Evolutionary conservation across 2,888 invertebrate genomes (phyloP).

Genomic region (Pterostichus niger): DNA sequence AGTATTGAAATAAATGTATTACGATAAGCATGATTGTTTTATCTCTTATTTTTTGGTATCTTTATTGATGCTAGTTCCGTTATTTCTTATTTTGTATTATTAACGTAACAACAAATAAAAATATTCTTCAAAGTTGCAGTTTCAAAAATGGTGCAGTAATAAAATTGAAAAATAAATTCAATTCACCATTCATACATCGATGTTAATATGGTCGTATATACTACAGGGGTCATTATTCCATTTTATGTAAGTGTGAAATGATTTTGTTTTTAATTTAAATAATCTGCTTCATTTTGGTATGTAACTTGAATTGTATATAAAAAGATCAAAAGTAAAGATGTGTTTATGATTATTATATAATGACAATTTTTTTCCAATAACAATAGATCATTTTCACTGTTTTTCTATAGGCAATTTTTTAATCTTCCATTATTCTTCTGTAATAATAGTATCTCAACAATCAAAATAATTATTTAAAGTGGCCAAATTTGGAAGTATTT

Average conservation of each 20-base stretch:
- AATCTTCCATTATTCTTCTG: background rate
- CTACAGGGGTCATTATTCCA: background rate
- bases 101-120: background rate
- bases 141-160: background rate
- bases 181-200: background rate
- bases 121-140: background rate
- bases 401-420: background rate
- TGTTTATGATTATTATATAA: conserved; percentile 6
- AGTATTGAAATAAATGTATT: background rate
- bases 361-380: conserved; percentile 3
- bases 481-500: background rate
- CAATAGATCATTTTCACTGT: background rate
- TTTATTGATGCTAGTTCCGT: background rate
- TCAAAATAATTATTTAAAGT: conserved; percentile 5
- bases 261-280: background rate
- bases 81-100: conserved; percentile 7
- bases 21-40: background rate
- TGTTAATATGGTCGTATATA: background rate
- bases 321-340: background rate
- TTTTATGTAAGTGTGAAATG: too few relatives aligned
- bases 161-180: too few relatives aligned
- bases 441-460: conserved; percentile 6
- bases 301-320: background rate
- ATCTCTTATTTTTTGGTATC: background rate
- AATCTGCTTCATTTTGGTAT: background rate